These are phyloP conservation scores for Iguana delicatissima DNA, from an alignment of 2,797 vertebrate species.

Conservation along the genomic window DNA sequence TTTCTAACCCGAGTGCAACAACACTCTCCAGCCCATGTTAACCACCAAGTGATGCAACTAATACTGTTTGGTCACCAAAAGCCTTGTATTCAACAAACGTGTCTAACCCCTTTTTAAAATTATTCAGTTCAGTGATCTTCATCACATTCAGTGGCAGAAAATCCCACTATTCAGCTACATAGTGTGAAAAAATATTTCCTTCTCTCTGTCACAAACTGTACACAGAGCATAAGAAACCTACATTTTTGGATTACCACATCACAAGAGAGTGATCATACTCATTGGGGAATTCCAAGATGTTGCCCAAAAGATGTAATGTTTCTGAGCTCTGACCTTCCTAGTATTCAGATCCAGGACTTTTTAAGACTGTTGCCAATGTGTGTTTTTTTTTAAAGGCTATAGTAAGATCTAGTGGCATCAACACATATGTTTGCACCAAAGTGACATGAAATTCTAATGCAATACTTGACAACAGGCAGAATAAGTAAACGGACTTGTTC, in stretches of 20 bases:
- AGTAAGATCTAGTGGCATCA: background rate
- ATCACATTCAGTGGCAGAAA: background rate
- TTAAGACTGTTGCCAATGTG: background rate
- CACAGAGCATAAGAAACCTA: background rate
- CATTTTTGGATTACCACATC: background rate
- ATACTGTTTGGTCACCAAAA: too few relatives aligned
- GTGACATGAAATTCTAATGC: background rate
- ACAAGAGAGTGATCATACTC: background rate
- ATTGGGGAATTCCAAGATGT: background rate
- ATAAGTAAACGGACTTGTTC: slow-evolving; percentile 1
- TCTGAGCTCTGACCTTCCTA: background rate
- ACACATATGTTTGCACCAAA: background rate
- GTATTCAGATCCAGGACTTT: background rate
- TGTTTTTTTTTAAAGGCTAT: background rate
- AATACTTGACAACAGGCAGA: background rate
- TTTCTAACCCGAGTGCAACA: background rate
- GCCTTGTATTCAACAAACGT: background rate
- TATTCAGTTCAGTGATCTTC: background rate
- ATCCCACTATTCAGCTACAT: background rate
- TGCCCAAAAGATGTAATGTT: background rate
- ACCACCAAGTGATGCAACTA: background rate
- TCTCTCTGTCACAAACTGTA: background rate
- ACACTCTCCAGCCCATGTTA: background rate
- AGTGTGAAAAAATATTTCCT: background rate
- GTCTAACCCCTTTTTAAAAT: background rate